Evolutionary conservation across 1,140 invertebrate species (phyloP).

Genomic region (Idris sp.): DNA sequence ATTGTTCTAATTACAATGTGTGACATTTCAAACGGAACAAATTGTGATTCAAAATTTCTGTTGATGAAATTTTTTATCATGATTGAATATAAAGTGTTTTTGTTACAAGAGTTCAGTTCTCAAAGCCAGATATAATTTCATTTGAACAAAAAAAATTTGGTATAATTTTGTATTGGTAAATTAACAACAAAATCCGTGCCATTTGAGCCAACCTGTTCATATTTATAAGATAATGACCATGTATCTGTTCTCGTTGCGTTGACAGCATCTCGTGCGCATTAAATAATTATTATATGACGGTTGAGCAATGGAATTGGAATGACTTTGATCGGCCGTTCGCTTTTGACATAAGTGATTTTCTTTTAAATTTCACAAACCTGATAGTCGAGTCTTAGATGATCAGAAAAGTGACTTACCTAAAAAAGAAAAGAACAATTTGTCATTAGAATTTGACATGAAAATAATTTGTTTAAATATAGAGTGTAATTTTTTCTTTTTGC

Average conservation of each 20-base stretch:
- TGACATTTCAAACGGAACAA: no score
- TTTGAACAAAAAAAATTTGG: no score
- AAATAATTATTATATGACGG: conserved; percentile 49
- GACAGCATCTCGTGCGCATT: conserved; percentile 41
- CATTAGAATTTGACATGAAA: not conserved
- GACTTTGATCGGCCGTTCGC: conserved; percentile 48
- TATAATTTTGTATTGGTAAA: no score
- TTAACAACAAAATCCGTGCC: conserved; percentile 8
- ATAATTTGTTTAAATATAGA: not conserved
- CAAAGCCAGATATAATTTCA: no score
- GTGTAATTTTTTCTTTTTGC: not conserved
- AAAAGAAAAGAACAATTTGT: conserved; percentile 29
- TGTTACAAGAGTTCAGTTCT: no score
- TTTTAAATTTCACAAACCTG: no score
- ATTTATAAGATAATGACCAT: conserved; percentile 45
- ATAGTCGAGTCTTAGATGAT: not conserved
- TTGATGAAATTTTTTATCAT: no score
- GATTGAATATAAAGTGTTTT: no score
- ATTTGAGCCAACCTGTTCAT: conserved; percentile 25
- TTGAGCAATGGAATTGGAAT: conserved; percentile 47
- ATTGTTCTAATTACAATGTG: no score
- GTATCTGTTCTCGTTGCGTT: conserved; percentile 38
- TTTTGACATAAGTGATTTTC: no score
- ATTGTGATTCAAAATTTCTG: no score
- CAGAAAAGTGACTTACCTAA: conserved; percentile 13